These are phyloP conservation scores for Drosophila sordidapex DNA, from an alignment of 2,888 invertebrate genomes.

Conservation along the genomic window DNA sequence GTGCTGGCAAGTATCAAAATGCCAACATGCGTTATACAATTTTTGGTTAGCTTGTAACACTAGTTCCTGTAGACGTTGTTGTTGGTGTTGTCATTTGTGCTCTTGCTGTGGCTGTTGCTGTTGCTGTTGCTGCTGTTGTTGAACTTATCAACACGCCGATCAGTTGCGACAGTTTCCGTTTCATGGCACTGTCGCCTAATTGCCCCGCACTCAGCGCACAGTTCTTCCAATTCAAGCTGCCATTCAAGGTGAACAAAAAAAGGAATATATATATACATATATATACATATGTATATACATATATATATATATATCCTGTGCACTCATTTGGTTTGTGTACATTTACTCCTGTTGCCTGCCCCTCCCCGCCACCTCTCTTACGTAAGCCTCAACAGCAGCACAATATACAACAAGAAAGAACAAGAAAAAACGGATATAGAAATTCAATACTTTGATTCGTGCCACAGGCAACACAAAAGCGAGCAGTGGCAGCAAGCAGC, in stretches of 20 bases:
- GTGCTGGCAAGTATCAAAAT: conserved; percentile 48
- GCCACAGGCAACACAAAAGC: conserved; percentile 64
- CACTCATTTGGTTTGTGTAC: conserved; percentile 68
- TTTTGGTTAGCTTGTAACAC: conserved; percentile 41
- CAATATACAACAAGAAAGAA: conserved; percentile 63
- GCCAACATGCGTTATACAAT: conserved; percentile 65
- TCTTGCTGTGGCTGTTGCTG: conserved; percentile 23
- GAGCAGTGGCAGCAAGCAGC: conserved; percentile 8
- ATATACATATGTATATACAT: no score
- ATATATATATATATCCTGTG: conserved; percentile 45
- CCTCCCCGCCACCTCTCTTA: conserved; percentile 5
- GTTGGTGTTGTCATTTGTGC: conserved; percentile 31
- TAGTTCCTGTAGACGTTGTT: conserved; percentile 32
- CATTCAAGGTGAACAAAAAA: conserved; percentile 69
- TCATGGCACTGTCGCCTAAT: conserved; percentile 70
- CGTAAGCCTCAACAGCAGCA: conserved; percentile 50
- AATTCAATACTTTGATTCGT: conserved; percentile 85
- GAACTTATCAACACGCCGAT: conserved; percentile 81
- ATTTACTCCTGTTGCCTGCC: conserved; percentile 19
- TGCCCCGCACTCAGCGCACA: conserved; percentile 48
- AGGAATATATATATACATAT: conserved; percentile 4
- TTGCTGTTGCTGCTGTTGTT: conserved; percentile 43
- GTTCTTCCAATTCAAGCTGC: conserved; percentile 28
- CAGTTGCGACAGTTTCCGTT: conserved; percentile 82
- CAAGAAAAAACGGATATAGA: conserved; percentile 82